Evolutionary conservation across 1,140 invertebrate genomes (phyloP).

Genomic region (Papilio polyxenes): DNA sequence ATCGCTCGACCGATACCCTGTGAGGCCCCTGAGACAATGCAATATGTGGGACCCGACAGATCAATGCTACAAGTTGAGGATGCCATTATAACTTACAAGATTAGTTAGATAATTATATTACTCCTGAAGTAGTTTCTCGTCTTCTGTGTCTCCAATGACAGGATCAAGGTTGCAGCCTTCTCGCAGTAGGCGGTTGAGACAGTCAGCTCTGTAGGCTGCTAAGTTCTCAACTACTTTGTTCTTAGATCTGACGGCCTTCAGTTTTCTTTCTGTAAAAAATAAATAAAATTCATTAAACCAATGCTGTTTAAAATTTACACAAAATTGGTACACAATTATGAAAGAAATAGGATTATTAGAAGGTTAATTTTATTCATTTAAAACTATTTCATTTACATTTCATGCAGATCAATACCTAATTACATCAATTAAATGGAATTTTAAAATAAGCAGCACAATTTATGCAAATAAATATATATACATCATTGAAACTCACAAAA

Average conservation of each 20-base stretch:
- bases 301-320: neutral
- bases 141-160: constrained; percentile 73
- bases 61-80: constrained; percentile 69
- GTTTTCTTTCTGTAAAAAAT: constrained; percentile 68
- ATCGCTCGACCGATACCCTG: constrained; percentile 92
- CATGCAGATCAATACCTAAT: too few species aligned
- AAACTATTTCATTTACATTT: too few species aligned
- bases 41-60: constrained; percentile 78
- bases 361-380: too few species aligned
- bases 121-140: constrained; percentile 70
- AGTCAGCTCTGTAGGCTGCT: constrained; percentile 71
- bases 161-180: constrained; percentile 75
- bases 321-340: neutral
- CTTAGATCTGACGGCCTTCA: constrained; percentile 66
- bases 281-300: neutral
- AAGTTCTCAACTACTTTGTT: constrained; percentile 75
- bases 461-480: neutral
- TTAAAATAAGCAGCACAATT: too few species aligned
- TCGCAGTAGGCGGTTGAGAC: constrained; percentile 71
- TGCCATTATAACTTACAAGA: constrained; percentile 75
- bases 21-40: constrained; percentile 92
- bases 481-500: neutral
- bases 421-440: too few species aligned
- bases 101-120: constrained; percentile 47
- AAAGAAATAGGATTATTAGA: too few species aligned